Evolutionary conservation across 1,140 invertebrate genomes (phyloP), one percentile per base, ranked within the genome.

Genomic region (Drosophila elegans): DNA sequence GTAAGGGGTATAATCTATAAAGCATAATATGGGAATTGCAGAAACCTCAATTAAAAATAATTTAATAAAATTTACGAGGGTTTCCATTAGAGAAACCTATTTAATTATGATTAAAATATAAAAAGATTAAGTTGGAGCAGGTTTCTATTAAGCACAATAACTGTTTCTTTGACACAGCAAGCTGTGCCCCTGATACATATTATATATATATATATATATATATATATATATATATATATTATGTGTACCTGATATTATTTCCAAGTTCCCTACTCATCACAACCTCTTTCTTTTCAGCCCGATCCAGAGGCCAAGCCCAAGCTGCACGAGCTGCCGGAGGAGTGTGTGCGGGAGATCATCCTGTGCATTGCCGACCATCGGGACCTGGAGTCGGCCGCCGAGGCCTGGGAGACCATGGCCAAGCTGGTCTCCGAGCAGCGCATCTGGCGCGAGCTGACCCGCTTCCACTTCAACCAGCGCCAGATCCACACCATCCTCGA

Each of bases 281-380:
- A 5, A 3, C 1, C 4, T 25, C 5, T 13, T 27, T 21, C 16
- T n/a, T 21, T 16, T 3, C 61, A 98, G 96, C 96, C 97, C 16
- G 95, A 96, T 79, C 96, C 97, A 66, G 96, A 97, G 92, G 95
- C 96, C 57, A 94, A 95, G 80, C 96, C 97, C 9, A 97, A 97
- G 82, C 95, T 99, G 82, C 94, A 97, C 44, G 97, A 99, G 91
- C 93, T 99, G 49, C 98, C 98, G 21, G 96, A 97, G 85, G 98
- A 99, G 92, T 97, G 98, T 86, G 95, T 99, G 41, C 95, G 98
- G 42, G 96, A 98, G 92, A 97, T 99, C 54, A 94, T 99, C 49
- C 93, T 97, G 11, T 95, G 97, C 89, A 95, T 99, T 79, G 95
- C 96, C 57, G 98, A 99, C 93, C 98, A 99, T 93, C 95, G 95